Percentiles rank a stretch among this genome's conserved stretches.
These are phyloP conservation scores for Siniperca undulata DNA, from an alignment of 2,797 vertebrate species.

Conservation along the genomic window DNA sequence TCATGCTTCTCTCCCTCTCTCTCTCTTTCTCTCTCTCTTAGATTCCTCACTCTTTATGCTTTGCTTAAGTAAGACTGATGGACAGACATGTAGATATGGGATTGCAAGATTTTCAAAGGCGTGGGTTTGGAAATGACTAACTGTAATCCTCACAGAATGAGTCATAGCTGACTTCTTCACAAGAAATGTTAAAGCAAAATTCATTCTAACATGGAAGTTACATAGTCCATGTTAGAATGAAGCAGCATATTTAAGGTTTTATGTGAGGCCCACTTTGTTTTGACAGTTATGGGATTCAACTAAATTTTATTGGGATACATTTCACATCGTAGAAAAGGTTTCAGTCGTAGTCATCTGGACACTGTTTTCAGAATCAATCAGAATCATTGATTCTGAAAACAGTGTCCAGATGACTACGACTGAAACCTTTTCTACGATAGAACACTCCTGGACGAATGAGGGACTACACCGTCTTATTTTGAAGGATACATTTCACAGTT, in stretches of 20 bases:
- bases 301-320: slow-evolving; percentile 15
- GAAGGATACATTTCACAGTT: slow-evolving; percentile 13
- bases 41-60: slow-evolving; percentile 29
- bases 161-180: slow-evolving; percentile 37
- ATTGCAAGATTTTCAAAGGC: slow-evolving; percentile 41
- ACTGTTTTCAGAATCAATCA: no score
- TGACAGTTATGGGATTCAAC: slow-evolving; percentile 25
- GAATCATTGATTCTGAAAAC: no score
- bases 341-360: no score
- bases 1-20: slow-evolving; percentile 13
- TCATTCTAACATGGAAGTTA: slow-evolving; percentile 36
- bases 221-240: slow-evolving; percentile 35
- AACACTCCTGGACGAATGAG: no score
- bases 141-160: slow-evolving; percentile 57
- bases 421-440: no score
- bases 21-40: background rate
- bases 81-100: slow-evolving; percentile 48
- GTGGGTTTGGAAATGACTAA: slow-evolving; percentile 52
- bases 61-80: slow-evolving; percentile 55
- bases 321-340: no score
- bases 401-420: no score
- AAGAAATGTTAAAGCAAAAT: slow-evolving; percentile 35
- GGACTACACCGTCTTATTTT: no score
- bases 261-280: background rate
- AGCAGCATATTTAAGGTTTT: slow-evolving; percentile 6